Evolutionary conservation across 2,797 vertebrate genomes (phyloP).

Genomic region (Nyctalus aviator): DNA sequence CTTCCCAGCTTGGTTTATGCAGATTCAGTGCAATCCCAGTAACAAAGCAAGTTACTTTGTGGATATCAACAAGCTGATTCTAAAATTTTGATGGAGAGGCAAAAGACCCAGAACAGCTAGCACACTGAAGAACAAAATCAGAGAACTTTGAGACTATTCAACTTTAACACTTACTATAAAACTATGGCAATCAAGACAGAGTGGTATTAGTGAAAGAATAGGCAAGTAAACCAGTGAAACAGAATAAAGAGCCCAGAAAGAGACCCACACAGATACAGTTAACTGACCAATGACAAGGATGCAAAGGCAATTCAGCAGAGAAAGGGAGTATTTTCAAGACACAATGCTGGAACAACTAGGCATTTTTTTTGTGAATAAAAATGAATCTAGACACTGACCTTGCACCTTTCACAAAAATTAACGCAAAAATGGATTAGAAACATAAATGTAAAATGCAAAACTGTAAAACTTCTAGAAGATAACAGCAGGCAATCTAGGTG

Average conservation of each 20-base stretch:
- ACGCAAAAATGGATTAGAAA: background rate
- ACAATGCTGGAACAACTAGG: background rate
- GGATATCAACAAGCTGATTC: background rate
- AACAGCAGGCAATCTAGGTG: background rate
- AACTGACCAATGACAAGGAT: background rate
- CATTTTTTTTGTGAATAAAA: background rate
- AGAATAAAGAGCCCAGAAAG: background rate
- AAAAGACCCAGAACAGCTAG: background rate
- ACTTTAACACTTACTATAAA: background rate
- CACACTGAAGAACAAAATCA: background rate
- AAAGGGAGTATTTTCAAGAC: background rate
- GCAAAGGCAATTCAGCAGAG: background rate
- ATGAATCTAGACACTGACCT: background rate
- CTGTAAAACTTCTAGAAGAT: background rate
- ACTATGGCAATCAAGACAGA: background rate
- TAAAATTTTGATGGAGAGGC: background rate
- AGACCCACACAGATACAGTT: background rate
- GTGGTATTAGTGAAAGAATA: background rate
- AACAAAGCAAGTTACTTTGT: conserved; percentile 28
- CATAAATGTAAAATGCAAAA: background rate
- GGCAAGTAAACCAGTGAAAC: background rate
- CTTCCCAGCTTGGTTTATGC: background rate
- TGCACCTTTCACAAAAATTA: conserved; percentile 14
- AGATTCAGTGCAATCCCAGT: background rate
- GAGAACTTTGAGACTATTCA: background rate